Conservation (phyloP, 2,888 invertebrate genomes). For the Aplocera efformata region DNA sequence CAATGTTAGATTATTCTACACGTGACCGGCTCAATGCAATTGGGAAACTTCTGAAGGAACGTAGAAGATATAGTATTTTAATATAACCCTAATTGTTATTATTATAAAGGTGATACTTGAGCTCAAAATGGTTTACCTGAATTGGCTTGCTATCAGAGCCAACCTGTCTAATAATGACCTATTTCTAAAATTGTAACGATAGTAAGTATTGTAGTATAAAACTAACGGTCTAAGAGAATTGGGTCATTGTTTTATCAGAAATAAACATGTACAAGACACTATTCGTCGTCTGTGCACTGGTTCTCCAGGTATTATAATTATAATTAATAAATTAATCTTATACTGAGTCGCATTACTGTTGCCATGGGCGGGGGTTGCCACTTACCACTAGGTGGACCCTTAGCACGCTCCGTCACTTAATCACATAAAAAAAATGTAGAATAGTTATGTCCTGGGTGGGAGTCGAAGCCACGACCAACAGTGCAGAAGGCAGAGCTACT, state of each 20-base stretch:
- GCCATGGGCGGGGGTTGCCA: too few relatives aligned
- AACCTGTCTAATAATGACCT: conserved; percentile 8
- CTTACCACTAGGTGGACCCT: too few relatives aligned
- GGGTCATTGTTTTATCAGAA: conserved; percentile 16
- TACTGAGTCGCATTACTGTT: too few relatives aligned
- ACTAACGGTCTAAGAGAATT: background rate
- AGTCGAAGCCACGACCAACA: too few relatives aligned
- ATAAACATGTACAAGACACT: conserved; percentile 34
- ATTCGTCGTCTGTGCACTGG: conserved; percentile 31
- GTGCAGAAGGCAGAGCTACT: too few relatives aligned
- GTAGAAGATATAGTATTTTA: too few relatives aligned
- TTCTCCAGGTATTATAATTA: conserved; percentile 31
- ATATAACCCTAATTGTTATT: background rate
- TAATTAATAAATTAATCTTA: too few relatives aligned
- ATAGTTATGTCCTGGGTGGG: too few relatives aligned
- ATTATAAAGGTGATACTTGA: background rate
- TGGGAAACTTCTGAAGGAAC: background rate
- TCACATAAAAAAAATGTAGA: too few relatives aligned
- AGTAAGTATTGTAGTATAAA: conserved; percentile 14
- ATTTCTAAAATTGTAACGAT: conserved; percentile 16
- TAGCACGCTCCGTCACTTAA: too few relatives aligned
- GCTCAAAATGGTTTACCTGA: conserved; percentile 4
- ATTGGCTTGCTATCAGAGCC: background rate
- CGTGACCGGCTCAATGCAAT: conserved; percentile 4
- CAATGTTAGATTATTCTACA: conserved; percentile 3